phyloP scores from a whole-genome alignment of 2,888 invertebrate species.

The Melieria picta region DNA sequence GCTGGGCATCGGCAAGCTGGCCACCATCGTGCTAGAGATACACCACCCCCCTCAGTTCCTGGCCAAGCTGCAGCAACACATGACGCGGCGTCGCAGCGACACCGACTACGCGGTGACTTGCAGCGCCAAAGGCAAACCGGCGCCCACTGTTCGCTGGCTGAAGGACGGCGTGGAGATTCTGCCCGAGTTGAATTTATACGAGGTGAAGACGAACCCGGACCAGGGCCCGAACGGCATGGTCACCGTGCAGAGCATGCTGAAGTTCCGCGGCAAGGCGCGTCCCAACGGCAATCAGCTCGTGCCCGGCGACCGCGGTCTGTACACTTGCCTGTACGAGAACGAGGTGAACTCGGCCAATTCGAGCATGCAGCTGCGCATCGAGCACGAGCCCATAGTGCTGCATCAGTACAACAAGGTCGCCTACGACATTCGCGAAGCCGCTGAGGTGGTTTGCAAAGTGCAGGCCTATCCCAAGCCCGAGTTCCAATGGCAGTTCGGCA shows the following conservation, averaged over 20 bases:
- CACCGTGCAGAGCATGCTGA: slow-evolving; percentile 83
- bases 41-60: slow-evolving; percentile 89
- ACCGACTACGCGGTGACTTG: slow-evolving; percentile 83
- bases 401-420: slow-evolving; percentile 90
- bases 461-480: slow-evolving; percentile 93
- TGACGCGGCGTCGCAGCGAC: slow-evolving; percentile 82
- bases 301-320: slow-evolving; percentile 86
- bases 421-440: slow-evolving; percentile 83
- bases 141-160: slow-evolving; percentile 84
- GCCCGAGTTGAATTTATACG: slow-evolving; percentile 80
- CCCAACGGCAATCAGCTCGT: slow-evolving; percentile 80
- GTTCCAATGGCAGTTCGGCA: slow-evolving; percentile 90
- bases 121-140: slow-evolving; percentile 88
- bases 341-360: slow-evolving; percentile 89
- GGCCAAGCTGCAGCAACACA: slow-evolving; percentile 83
- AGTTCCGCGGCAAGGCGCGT: slow-evolving; percentile 82
- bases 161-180: slow-evolving; percentile 86
- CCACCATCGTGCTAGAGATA: slow-evolving; percentile 85
- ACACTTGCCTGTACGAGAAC: slow-evolving; percentile 88
- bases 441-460: slow-evolving; percentile 87
- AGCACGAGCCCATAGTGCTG: slow-evolving; percentile 89
- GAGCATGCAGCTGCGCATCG: slow-evolving; percentile 89
- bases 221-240: slow-evolving; percentile 83
- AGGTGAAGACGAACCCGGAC: slow-evolving; percentile 81
- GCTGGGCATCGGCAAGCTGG: slow-evolving; percentile 85